Evolutionary conservation across 2,797 vertebrate genomes (phyloP), one percentile per base, ranked within the genome.

Genomic region (Helarctos malayanus): DNA sequence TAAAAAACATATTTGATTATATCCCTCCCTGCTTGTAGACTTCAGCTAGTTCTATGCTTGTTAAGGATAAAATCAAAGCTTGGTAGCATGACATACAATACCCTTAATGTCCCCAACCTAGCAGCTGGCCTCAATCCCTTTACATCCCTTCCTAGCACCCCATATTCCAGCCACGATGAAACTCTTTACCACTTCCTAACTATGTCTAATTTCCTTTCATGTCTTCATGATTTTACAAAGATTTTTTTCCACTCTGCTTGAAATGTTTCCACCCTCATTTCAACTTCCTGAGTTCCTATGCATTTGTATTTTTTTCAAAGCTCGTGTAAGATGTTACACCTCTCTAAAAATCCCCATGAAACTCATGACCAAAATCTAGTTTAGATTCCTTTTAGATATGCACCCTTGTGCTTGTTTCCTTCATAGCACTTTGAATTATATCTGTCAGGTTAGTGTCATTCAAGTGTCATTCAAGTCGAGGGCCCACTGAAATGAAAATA

Each of bases 21-120:
- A 75, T n/a, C 45, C 45, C 16, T 59, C 63, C 25, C 85, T 91
- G 59, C 56, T 93, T 57, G 38, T 92, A 65, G 45, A 52, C 14
- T 81, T 95, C 45, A 47, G 12, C 27, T 80, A 16, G 52, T 32
- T 92, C 68, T 73, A 0, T 38, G 21, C n/a, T 85, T 75, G 35
- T 23, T 88, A 68, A 57, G 13, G 29, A 78, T 25, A 69, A 87
- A 93, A 92, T 21, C 65, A 95, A 95, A 94, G 69, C 59, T 88
- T 83, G 78, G 11, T 45, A 87, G 59, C 23, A 29, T 12, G 29
- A 69, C 6, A 16, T 32, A 10, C 41, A 38, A 38, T 14, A 49
- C 12, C n/a, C 7, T 87, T 38, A 16, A 25, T 61, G 82, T 75
- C n/a, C n/a, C 41, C 49, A 79, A 79, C 63, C 25, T 38, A 61